Conservation (phyloP, 2,888 invertebrate genomes). For the Polyommatus iphigenia region DNA sequence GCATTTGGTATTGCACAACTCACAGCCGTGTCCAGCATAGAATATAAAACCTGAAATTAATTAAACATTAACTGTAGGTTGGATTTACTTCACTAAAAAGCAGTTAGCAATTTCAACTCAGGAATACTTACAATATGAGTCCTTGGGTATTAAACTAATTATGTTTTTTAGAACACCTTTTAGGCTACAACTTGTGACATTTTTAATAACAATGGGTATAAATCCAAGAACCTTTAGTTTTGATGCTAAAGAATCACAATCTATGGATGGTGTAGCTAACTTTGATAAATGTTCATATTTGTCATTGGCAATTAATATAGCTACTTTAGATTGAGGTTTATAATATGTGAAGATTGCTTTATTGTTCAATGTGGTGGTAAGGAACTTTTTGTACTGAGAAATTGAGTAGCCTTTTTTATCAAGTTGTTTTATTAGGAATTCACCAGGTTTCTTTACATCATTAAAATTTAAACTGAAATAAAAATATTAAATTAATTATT, state of each 20-base stretch:
- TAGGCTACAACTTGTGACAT: constrained; percentile 53
- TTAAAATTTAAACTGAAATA: constrained; percentile 53
- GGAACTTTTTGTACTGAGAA: constrained; percentile 51
- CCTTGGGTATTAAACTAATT: constrained; percentile 56
- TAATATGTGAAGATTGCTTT: constrained; percentile 59
- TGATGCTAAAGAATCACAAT: constrained; percentile 63
- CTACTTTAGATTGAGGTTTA: constrained; percentile 64
- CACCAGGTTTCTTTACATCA: constrained; percentile 58
- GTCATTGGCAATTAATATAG: constrained; percentile 70
- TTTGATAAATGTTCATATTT: constrained; percentile 64
- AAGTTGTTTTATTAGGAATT: constrained; percentile 59
- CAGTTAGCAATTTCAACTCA: not conserved
- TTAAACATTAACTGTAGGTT: not conserved
- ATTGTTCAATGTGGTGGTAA: constrained; percentile 47
- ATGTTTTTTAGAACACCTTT: constrained; percentile 53
- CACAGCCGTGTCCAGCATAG: constrained; percentile 80
- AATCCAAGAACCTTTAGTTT: constrained; percentile 64
- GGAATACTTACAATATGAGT: constrained; percentile 69
- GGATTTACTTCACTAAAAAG: not conserved
- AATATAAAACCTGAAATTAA: constrained; percentile 69
- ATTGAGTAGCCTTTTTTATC: constrained; percentile 58
- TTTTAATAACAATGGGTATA: constrained; percentile 59
- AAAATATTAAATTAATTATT: constrained; percentile 15
- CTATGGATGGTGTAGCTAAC: constrained; percentile 65
- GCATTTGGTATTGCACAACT: constrained; percentile 72